phyloP scores from a whole-genome alignment of 2,888 invertebrate species.

The Iphiclides podalirius region DNA sequence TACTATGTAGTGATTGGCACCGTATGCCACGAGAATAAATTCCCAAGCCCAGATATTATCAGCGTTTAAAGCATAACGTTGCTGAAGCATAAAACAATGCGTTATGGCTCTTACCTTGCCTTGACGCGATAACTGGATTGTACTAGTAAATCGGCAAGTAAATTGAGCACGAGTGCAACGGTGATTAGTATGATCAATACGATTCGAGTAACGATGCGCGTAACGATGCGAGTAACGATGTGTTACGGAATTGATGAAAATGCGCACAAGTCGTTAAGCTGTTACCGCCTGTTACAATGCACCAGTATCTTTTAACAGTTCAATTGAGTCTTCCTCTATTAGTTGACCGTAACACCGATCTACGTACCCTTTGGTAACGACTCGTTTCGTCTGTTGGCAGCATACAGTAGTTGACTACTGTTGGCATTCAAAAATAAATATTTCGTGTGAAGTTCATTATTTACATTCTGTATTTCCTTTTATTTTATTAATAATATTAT shows the following conservation, averaged over 20 bases:
- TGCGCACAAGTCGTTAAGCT: constrained; percentile 15
- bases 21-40: too few species aligned
- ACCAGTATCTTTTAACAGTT: constrained; percentile 20
- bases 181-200: constrained; percentile 5
- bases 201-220: constrained; percentile 1
- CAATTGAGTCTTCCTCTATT: constrained; percentile 23
- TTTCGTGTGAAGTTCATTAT: too few species aligned
- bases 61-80: too few species aligned
- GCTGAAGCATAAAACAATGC: too few species aligned
- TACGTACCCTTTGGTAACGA: constrained; percentile 12
- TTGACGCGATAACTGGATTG: background rate
- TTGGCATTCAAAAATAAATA: too few species aligned
- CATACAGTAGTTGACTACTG: background rate
- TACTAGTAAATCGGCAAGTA: constrained; percentile 1
- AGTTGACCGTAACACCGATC: constrained; percentile 20
- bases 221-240: background rate
- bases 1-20: too few species aligned
- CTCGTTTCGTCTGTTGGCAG: background rate
- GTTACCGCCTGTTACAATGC: constrained; percentile 17
- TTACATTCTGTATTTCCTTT: too few species aligned
- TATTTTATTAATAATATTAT: too few species aligned
- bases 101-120: too few species aligned
- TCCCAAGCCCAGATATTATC: too few species aligned
- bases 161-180: constrained; percentile 14
- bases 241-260: constrained; percentile 19